Evolutionary conservation across 2,113 vertebrate genomes (phyloP).

Genomic region (Sander vitreus): DNA sequence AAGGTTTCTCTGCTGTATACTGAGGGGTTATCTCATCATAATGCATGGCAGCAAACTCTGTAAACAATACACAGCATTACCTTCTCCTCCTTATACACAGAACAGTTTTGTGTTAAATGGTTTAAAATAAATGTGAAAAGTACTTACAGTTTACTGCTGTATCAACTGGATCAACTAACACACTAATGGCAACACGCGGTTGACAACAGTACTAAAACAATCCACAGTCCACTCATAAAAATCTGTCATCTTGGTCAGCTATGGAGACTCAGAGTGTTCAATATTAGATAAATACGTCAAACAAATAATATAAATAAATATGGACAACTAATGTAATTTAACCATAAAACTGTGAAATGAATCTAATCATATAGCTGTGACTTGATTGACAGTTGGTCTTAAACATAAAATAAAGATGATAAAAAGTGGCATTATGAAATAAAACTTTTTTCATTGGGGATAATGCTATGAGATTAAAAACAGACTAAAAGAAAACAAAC

Average conservation of each 20-base stretch:
- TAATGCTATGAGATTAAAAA: background rate
- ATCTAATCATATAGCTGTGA: background rate
- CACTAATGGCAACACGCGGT: background rate
- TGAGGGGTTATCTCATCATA: background rate
- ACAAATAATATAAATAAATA: background rate
- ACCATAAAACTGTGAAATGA: background rate
- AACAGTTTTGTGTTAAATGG: slow-evolving; percentile 3
- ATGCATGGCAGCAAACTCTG: background rate
- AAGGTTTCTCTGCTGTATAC: background rate
- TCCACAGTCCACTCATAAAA: background rate
- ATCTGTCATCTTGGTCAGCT: background rate
- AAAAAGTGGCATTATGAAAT: background rate
- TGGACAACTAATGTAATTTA: background rate
- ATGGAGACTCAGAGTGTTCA: background rate
- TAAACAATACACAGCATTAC: background rate
- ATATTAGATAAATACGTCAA: background rate
- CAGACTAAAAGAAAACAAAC: background rate
- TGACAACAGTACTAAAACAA: background rate
- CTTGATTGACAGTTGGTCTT: background rate
- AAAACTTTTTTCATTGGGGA: no score
- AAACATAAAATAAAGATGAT: background rate
- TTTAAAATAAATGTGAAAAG: background rate
- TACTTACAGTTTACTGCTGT: no score
- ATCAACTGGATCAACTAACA: background rate
- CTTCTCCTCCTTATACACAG: background rate